Evolutionary conservation across 2,113 vertebrate species (phyloP).

Genomic region (Willisornis vidua): DNA sequence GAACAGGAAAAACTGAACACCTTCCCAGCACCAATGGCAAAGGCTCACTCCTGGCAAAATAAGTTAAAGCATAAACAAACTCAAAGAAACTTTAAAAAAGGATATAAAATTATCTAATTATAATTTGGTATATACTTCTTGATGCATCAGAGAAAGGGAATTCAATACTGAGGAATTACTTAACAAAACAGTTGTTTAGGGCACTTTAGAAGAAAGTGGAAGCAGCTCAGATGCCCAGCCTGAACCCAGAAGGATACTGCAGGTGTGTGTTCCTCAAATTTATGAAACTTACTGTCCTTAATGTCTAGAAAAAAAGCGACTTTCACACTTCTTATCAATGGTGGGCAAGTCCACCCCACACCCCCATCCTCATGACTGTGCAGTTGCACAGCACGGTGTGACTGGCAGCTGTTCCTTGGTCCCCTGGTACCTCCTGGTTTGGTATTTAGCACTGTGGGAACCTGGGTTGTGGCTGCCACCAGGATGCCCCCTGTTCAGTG

Average conservation of each 20-base stretch:
- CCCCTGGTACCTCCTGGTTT: not conserved
- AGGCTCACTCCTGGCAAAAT: not conserved
- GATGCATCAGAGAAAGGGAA: not conserved
- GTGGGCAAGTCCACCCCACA: not conserved
- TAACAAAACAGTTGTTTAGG: not conserved
- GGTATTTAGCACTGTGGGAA: not conserved
- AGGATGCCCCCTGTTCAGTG: not conserved
- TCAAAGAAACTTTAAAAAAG: not conserved
- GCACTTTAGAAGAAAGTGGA: not conserved
- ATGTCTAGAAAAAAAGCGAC: not conserved
- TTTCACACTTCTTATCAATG: not conserved
- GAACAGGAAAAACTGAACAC: not conserved
- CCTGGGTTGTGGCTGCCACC: rapidly evolving
- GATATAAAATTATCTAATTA: not conserved
- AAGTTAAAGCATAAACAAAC: not conserved
- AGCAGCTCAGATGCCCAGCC: not conserved
- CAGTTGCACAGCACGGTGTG: rapidly evolving
- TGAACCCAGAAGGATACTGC: not conserved
- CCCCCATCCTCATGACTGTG: rapidly evolving
- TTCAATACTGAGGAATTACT: not conserved
- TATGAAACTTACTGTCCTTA: not conserved
- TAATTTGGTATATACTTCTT: not conserved
- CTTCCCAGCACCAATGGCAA: not conserved
- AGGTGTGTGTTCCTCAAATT: not conserved
- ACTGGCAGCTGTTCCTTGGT: not conserved